Percentiles rank a stretch among this genome's conserved stretches.
Conservation (phyloP, 64 coral and sea anemone species). For the Cladopsammia gracilis region DNA sequence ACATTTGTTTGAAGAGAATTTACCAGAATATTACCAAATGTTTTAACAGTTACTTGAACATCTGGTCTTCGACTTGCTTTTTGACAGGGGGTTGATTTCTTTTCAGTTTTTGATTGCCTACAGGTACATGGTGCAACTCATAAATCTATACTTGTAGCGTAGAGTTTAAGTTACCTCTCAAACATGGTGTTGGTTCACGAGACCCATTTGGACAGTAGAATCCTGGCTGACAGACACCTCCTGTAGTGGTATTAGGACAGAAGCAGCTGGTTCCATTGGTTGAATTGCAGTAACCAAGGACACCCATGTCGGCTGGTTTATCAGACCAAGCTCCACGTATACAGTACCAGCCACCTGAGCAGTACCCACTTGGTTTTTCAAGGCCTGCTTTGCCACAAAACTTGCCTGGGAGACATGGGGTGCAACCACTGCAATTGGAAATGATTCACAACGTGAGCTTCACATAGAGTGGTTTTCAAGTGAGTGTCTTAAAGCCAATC, state of each 20-base stretch:
- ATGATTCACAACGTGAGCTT: not conserved
- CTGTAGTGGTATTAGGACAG: slow-evolving; percentile 94
- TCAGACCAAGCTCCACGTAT: slow-evolving; percentile 80
- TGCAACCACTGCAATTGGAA: slow-evolving; percentile 74
- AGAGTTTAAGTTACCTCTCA: slow-evolving; percentile 50
- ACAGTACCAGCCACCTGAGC: slow-evolving; percentile 91
- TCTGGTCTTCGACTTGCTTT: no score
- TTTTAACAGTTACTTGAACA: no score
- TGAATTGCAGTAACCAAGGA: slow-evolving; percentile 77
- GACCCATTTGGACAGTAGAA: slow-evolving; percentile 91
- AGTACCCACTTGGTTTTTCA: slow-evolving; percentile 69
- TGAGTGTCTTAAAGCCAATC: no score
- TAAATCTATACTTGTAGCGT: no score
- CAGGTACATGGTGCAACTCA: no score
- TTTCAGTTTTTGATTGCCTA: no score
- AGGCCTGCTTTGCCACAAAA: slow-evolving; percentile 87
- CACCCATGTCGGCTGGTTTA: slow-evolving; percentile 79
- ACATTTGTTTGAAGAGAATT: no score
- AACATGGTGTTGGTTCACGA: slow-evolving; percentile 83
- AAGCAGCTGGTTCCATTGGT: slow-evolving; percentile 75
- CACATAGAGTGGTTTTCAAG: no score
- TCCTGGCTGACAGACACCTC: slow-evolving; percentile 86
- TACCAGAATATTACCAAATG: no score
- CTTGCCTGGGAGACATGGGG: slow-evolving; percentile 90
- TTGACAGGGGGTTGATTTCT: no score